Evolutionary conservation across 2,888 invertebrate genomes (phyloP).

Genomic region (Epirrhoe tristata): DNA sequence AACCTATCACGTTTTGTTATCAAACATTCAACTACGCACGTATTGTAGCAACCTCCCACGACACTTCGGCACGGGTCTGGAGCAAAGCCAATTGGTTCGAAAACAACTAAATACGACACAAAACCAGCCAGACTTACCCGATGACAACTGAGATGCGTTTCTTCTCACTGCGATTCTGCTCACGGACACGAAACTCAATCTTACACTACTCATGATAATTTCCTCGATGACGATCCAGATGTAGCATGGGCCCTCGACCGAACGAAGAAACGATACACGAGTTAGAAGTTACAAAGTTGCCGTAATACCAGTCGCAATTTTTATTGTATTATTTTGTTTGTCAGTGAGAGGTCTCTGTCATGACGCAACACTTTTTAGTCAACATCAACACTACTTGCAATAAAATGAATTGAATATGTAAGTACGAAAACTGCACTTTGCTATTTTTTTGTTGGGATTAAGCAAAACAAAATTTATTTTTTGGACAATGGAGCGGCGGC

Average conservation of each 20-base stretch:
- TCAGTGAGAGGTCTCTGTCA: slow-evolving; percentile 84
- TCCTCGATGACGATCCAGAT: slow-evolving; percentile 62
- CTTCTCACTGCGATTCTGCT: slow-evolving; percentile 79
- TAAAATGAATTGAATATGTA: slow-evolving; percentile 66
- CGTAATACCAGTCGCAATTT: slow-evolving; percentile 70
- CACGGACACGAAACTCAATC: slow-evolving; percentile 80
- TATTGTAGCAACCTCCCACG: slow-evolving; percentile 37
- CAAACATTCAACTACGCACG: slow-evolving; percentile 65
- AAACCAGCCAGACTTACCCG: slow-evolving; percentile 69
- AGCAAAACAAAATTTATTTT: slow-evolving; percentile 79
- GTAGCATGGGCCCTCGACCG: slow-evolving; percentile 72
- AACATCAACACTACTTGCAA: slow-evolving; percentile 75
- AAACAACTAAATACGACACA: slow-evolving; percentile 53
- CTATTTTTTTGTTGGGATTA: slow-evolving; percentile 74
- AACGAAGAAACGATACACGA: slow-evolving; percentile 60
- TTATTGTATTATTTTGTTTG: slow-evolving; percentile 82
- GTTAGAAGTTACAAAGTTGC: slow-evolving; percentile 67
- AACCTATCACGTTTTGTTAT: slow-evolving; percentile 70
- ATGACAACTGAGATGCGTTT: slow-evolving; percentile 70
- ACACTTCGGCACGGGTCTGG: slow-evolving; percentile 67
- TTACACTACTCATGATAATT: slow-evolving; percentile 80
- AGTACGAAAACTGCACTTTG: slow-evolving; percentile 77
- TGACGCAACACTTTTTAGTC: slow-evolving; percentile 84
- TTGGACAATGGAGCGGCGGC: slow-evolving; percentile 79
- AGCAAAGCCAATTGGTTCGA: slow-evolving; percentile 66